Evolutionary conservation across 1,140 invertebrate species (phyloP).

Genomic region (Drosophila watanabei): DNA sequence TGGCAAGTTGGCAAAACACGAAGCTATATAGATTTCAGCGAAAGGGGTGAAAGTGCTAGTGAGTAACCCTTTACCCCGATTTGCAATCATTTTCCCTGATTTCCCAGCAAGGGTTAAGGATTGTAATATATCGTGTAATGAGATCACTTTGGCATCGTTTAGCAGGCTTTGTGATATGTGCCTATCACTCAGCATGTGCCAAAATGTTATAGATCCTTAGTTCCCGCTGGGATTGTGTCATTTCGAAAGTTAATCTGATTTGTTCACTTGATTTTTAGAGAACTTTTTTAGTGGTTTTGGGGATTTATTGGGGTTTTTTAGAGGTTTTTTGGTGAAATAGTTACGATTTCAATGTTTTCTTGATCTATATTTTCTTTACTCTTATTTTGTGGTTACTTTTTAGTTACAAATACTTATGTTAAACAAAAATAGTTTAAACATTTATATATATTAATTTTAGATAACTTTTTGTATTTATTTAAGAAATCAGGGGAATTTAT

Average conservation of each 20-base stretch:
- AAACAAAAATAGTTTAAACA: no score
- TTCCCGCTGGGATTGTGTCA: slow-evolving; percentile 27
- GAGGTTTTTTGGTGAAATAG: not conserved
- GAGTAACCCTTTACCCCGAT: not conserved
- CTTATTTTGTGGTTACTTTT: not conserved
- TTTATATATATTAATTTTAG: no score
- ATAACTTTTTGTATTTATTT: no score
- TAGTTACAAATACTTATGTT: no score
- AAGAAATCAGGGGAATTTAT: no score
- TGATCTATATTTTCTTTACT: not conserved
- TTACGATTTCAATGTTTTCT: not conserved
- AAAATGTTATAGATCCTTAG: slow-evolving; percentile 6
- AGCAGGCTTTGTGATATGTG: slow-evolving; percentile 26
- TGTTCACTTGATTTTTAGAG: slow-evolving; percentile 15
- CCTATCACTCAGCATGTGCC: slow-evolving; percentile 26
- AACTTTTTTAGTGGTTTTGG: no score
- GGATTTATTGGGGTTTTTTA: not conserved
- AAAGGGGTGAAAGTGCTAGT: slow-evolving; percentile 43
- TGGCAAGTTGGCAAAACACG: slow-evolving; percentile 46
- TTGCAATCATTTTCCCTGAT: not conserved
- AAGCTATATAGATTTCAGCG: not conserved
- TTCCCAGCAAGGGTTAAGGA: not conserved
- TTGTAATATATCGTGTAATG: slow-evolving; percentile 36
- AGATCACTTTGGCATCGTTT: slow-evolving; percentile 52
- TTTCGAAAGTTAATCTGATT: slow-evolving; percentile 21